Percentiles rank a stretch among this genome's conserved stretches.
Evolutionary conservation across 2,797 vertebrate species (phyloP).

Genomic region (Diglossa cyanea): DNA sequence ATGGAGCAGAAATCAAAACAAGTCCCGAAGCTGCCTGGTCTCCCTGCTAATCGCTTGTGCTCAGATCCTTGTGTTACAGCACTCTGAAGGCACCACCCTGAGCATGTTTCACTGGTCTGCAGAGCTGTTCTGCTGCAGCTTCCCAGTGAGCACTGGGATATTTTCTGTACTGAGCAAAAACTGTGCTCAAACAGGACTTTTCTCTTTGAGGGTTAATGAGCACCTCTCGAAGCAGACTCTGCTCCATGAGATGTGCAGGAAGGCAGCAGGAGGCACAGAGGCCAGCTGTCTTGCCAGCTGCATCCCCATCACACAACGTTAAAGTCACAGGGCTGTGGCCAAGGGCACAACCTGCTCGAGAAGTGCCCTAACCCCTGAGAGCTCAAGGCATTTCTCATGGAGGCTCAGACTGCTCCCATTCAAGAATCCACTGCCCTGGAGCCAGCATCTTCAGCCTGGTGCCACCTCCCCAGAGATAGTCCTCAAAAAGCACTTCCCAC

Average conservation of each 20-base stretch:
- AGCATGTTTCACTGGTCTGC: neutral
- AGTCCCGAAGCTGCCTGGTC: neutral
- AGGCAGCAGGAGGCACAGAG: neutral
- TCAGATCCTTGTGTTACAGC: neutral
- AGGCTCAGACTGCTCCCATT: neutral
- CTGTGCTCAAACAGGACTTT: neutral
- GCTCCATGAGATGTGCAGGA: neutral
- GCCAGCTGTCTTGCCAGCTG: neutral
- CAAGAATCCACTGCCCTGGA: neutral
- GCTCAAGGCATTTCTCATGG: neutral
- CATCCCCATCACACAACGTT: neutral
- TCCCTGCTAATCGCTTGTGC: neutral
- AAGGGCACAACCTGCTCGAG: neutral
- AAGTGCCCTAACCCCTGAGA: neutral
- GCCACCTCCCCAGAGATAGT: neutral
- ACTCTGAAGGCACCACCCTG: neutral
- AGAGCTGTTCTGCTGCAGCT: neutral
- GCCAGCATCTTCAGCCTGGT: neutral
- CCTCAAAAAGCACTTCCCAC: neutral
- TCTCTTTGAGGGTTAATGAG: neutral
- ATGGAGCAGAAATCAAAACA: slow-evolving; percentile 34
- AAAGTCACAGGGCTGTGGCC: neutral
- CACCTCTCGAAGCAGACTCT: neutral
- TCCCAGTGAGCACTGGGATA: neutral
- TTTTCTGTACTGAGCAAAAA: neutral